Evolutionary conservation across 2,888 invertebrate species (phyloP).

Genomic region (Cephus pulcher): DNA sequence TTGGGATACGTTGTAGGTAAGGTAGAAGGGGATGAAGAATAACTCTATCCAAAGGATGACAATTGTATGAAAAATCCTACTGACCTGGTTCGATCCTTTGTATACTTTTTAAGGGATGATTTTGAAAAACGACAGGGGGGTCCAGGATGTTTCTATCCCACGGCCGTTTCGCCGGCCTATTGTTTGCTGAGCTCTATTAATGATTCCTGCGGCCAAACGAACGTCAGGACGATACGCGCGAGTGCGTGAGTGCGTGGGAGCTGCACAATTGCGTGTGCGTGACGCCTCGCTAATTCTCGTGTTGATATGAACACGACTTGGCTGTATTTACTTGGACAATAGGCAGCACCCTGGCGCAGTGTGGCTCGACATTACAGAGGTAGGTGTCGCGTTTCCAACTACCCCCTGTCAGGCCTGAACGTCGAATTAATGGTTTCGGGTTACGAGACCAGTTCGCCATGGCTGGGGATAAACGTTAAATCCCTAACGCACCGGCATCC

Average conservation of each 20-base stretch:
- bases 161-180: slow-evolving; percentile 11
- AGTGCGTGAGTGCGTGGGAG: not conserved
- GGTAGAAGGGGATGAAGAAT: not conserved
- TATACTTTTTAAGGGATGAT: not conserved
- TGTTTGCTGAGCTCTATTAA: slow-evolving; percentile 23
- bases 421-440: slow-evolving; percentile 2
- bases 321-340: slow-evolving; percentile 21
- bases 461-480: not conserved
- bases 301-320: slow-evolving; percentile 18
- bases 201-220: slow-evolving; percentile 15
- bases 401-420: slow-evolving; percentile 1
- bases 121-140: not conserved
- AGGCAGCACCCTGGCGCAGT: slow-evolving; percentile 5
- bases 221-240: not conserved
- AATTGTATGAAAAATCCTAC: not conserved
- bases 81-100: not conserved
- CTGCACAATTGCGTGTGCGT: not conserved
- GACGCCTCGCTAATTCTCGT: slow-evolving; percentile 8
- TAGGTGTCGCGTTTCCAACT: slow-evolving; percentile 6
- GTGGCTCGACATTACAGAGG: not conserved
- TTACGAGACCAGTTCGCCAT: not conserved
- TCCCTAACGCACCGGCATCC: not conserved
- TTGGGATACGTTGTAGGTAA: not conserved
- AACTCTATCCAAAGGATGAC: not conserved
- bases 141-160: slow-evolving; percentile 1